Evolutionary conservation across 2,113 vertebrate genomes (phyloP), one percentile per base, ranked within the genome.

Genomic region (Pluvianellus socialis): DNA sequence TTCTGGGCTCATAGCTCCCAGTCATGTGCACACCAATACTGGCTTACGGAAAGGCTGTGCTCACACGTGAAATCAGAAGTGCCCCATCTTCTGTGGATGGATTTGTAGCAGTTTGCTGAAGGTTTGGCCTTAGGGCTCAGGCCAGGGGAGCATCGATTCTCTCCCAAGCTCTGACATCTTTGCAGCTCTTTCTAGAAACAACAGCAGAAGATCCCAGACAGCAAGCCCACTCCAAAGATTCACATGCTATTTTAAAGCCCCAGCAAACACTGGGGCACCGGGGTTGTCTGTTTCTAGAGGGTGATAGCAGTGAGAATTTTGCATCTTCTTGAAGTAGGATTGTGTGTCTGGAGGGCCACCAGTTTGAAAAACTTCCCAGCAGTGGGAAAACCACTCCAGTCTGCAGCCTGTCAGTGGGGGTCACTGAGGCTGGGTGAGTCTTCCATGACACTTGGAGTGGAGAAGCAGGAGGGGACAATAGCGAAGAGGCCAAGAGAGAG

Each of bases 21-120:
- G 50, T 12, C 1, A 0, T 0, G 0, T 6, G 12, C 1, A 1
- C 71, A 55, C 17, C 16, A 16, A 33, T 1, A 35, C 2, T 19
- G 38, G 20, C 50, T 62, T 16, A 38, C 0, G 12, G 0, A 1
- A 56, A 52, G 30, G 35, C 38, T 49, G 22, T 24, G 52, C 49
- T 56, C 47, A 3, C 8, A 20, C 0, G 5, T 2, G 2, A 42
- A 79, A 40, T 12, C 45, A 86, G 20, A 52, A 53, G 8, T 16
- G 20, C 16, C 35, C 23, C 15, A 12, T 27, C 18, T 68, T 38
- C 62, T 52, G 38, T 33, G 32, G 21, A 10, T 40, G 44, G 50
- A 85, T 56, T 59, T 63, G n/a, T 50, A 71, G 65, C 38, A 50
- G 2, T 50, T 82, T 63, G 52, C n/a, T 35, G 47, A 55, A 71